These are phyloP conservation scores for Labrus mixtus DNA, from an alignment of 2,113 vertebrate genomes.

Conservation along the genomic window DNA sequence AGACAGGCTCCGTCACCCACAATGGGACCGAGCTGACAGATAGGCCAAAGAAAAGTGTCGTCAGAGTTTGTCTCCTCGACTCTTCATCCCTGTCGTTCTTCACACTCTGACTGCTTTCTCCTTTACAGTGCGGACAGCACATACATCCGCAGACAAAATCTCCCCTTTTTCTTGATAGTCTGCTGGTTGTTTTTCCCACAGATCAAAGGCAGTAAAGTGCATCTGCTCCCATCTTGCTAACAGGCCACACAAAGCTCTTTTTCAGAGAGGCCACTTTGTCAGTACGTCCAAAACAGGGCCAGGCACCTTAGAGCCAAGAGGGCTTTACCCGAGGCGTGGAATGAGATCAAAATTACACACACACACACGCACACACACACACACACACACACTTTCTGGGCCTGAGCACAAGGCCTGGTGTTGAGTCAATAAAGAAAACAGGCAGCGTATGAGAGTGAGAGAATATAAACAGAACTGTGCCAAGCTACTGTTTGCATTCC, in stretches of 20 bases:
- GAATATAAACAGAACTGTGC: constrained; percentile 69
- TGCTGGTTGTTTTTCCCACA: constrained; percentile 55
- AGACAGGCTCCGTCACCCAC: constrained; percentile 44
- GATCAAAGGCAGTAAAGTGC: constrained; percentile 65
- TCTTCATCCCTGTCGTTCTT: constrained; percentile 14
- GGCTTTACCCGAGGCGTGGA: constrained; percentile 63
- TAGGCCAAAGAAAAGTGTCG: constrained; percentile 30
- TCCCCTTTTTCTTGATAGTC: constrained; percentile 35
- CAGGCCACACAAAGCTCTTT: constrained; percentile 62
- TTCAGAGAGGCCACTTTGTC: constrained; percentile 67
- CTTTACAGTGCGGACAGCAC: constrained; percentile 14
- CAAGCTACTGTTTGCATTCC: constrained; percentile 79
- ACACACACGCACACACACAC: constrained; percentile 29
- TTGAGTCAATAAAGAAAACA: constrained; percentile 75
- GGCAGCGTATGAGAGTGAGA: constrained; percentile 47
- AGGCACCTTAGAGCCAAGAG: constrained; percentile 59
- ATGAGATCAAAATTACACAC: constrained; percentile 62
- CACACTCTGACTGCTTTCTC: not conserved
- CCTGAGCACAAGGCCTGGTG: constrained; percentile 61
- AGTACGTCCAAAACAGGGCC: constrained; percentile 59
- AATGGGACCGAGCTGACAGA: constrained; percentile 38
- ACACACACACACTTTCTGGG: constrained; percentile 23
- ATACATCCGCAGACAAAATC: constrained; percentile 14
- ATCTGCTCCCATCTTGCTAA: constrained; percentile 61
- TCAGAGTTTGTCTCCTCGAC: constrained; percentile 28